Conservation (phyloP, 2,113 vertebrate genomes). For the Strigops habroptila region DNA sequence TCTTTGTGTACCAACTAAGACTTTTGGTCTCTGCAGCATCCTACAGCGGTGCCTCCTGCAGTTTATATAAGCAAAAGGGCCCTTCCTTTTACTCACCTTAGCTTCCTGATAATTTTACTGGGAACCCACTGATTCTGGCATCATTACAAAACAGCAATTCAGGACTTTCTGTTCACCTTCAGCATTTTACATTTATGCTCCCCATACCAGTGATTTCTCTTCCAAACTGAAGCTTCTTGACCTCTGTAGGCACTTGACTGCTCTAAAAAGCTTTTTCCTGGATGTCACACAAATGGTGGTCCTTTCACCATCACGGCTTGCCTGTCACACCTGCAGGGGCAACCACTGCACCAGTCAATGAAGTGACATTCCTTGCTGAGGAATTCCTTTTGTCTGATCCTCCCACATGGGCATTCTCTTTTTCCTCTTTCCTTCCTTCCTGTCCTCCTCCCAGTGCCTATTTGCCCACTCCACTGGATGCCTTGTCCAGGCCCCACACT, state of each 20-base stretch:
- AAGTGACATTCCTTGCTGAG: neutral
- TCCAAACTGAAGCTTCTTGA: neutral
- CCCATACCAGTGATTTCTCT: neutral
- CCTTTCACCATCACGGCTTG: rapidly evolving
- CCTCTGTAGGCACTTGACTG: neutral
- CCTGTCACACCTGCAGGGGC: neutral
- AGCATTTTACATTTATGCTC: neutral
- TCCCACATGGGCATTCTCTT: neutral
- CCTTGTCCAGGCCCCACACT: neutral
- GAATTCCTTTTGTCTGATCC: rapidly evolving
- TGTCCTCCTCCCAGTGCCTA: neutral
- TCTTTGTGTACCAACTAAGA: neutral
- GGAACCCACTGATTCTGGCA: neutral
- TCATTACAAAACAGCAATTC: neutral
- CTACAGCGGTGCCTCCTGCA: neutral
- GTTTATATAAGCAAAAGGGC: neutral
- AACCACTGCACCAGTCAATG: neutral
- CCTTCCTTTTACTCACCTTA: neutral
- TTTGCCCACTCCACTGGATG: neutral
- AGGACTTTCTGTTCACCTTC: neutral
- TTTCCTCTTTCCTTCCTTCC: neutral
- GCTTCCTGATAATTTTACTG: neutral
- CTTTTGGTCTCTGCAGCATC: neutral
- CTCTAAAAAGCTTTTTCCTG: neutral
- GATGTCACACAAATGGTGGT: neutral